Evolutionary conservation across 1,140 invertebrate genomes (phyloP), one percentile per base, ranked within the genome.

Genomic region (Euura saliciscinereae): DNA sequence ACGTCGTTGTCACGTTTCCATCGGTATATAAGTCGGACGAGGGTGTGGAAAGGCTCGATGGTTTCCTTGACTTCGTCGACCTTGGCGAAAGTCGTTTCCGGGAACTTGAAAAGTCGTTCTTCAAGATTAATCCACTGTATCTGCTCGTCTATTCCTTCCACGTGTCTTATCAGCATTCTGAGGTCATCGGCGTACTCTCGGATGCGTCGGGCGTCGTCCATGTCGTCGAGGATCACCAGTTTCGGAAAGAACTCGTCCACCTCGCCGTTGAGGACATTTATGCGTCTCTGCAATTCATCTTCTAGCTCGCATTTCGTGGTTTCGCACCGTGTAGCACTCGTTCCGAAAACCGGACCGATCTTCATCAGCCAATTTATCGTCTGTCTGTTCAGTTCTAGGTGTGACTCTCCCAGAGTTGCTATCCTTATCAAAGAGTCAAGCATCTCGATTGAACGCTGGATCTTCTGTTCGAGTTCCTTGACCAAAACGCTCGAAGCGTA

Each of bases 41-140:
- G 78, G 11, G 82, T 80, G 45, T 84, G 78, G 68, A 90, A 88
- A 3, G 87, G 85, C 45, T 78, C 44, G 6, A 89, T 78, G 13
- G 86, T 81, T 67, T 88, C 87, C 65, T 86, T 88, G 10, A 89
- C 77, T 75, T 92, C 90, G 11, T 87, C 85, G 2, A 93, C 83
- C 79, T 91, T 90, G 2, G 91, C 89, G 79, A 91, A 94, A 0
- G 84, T 84, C n/a, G 90, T 91, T 66, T 91, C 83, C 2, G 91
- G 90, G 78, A 92, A 91, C 77, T 93, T 93, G 74, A 93, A 93
- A 2, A 94, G 80, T 2, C 82, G 86, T 83, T 94, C 93, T 84
- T 94, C 93, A 78, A 90, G 85, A 78, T 94, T 93, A 45, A 93
- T 91, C 85, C 88, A 90, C 13, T 84, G 75, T 66, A 92, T 90